phyloP scores from a whole-genome alignment of 2,113 vertebrate species.

The Macaca fascicularis region DNA sequence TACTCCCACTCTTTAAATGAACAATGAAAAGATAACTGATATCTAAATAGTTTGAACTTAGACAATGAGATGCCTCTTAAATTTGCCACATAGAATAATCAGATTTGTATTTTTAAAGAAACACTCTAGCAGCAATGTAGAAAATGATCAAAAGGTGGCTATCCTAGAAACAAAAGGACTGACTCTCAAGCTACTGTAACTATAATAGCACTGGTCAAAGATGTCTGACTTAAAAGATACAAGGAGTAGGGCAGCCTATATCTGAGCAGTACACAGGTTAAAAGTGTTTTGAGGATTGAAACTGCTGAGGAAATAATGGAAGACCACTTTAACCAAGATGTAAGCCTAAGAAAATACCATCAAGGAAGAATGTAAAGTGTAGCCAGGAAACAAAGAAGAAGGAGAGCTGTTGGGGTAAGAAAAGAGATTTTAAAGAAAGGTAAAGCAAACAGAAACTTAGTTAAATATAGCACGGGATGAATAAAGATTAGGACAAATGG shows the following conservation, averaged over 20 bases:
- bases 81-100: neutral
- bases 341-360: neutral
- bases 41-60: neutral
- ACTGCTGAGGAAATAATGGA: neutral
- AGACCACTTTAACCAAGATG: neutral
- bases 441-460: neutral
- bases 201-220: neutral
- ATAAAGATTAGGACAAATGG: neutral
- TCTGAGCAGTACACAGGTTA: neutral
- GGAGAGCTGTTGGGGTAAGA: neutral
- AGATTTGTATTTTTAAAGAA: neutral
- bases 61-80: neutral
- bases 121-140: neutral
- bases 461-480: neutral
- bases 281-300: neutral
- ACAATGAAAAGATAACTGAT: neutral
- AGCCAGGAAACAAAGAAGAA: constrained; percentile 7
- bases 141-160: neutral
- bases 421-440: neutral
- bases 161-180: neutral
- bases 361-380: neutral
- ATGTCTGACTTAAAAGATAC: neutral
- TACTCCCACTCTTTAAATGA: neutral
- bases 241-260: neutral
- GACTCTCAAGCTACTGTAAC: neutral